A percentile compares a stretch with the other conserved stretches of the same genome.
These are phyloP conservation scores for Oreocharis arfaki DNA, from an alignment of 2,113 vertebrate genomes.

Conservation along the genomic window DNA sequence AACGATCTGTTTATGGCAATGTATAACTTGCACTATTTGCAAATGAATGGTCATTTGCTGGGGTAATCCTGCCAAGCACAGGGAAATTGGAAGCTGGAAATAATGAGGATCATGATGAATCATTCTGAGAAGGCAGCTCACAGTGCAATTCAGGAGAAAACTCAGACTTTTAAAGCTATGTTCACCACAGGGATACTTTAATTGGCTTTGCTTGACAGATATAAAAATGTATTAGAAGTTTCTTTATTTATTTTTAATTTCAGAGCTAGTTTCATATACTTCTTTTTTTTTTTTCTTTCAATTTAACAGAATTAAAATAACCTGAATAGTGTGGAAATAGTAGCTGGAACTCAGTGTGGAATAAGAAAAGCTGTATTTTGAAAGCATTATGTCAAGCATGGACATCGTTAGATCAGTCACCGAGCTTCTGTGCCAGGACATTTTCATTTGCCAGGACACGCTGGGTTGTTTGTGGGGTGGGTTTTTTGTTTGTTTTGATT, in stretches of 20 bases:
- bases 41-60: neutral
- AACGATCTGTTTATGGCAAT: neutral
- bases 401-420: neutral
- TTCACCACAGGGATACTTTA: neutral
- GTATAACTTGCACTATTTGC: neutral
- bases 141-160: neutral
- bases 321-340: neutral
- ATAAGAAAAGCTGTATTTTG: neutral
- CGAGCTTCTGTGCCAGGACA: neutral
- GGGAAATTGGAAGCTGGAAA: neutral
- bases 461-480: neutral
- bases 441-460: neutral
- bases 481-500: neutral
- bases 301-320: neutral
- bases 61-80: neutral
- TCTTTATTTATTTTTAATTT: neutral
- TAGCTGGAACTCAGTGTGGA: neutral
- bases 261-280: neutral
- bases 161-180: neutral
- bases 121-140: neutral
- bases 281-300: neutral
- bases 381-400: neutral
- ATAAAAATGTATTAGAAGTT: neutral
- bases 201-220: neutral
- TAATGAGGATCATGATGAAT: constrained; percentile 29